Percentiles rank a stretch among this genome's conserved stretches.
These are phyloP conservation scores for Hippoglossus stenolepis DNA, from an alignment of 2,113 vertebrate species.

Conservation along the genomic window DNA sequence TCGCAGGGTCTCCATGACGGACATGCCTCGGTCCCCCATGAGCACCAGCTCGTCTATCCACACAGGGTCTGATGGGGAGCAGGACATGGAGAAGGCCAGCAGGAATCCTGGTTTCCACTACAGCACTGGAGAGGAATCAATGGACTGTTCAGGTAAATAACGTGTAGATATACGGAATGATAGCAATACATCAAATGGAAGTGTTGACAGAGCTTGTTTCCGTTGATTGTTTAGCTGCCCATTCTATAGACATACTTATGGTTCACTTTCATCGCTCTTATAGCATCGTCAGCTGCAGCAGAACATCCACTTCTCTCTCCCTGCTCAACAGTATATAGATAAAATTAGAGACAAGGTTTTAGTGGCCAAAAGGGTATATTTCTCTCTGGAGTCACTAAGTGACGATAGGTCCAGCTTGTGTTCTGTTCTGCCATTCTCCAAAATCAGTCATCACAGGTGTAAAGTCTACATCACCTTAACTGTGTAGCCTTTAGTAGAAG, in stretches of 20 bases:
- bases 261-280: too few relatives aligned
- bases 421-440: too few relatives aligned
- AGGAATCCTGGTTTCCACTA: slow-evolving; percentile 91
- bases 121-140: slow-evolving; percentile 96
- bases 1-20: slow-evolving; percentile 91
- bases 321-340: background rate
- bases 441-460: too few relatives aligned
- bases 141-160: slow-evolving; percentile 90
- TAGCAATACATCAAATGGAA: background rate
- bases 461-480: too few relatives aligned
- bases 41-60: slow-evolving; percentile 98
- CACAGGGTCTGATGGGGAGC: slow-evolving; percentile 96
- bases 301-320: background rate
- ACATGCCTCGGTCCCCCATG: slow-evolving; percentile 96
- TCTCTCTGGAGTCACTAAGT: too few relatives aligned
- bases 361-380: too few relatives aligned
- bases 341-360: background rate
- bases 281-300: too few relatives aligned
- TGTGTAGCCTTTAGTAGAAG: background rate
- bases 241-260: too few relatives aligned
- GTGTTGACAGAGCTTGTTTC: too few relatives aligned
- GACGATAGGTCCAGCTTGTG: too few relatives aligned
- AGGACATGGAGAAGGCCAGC: slow-evolving; percentile 88
- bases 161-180: background rate
- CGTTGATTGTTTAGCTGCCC: too few relatives aligned